Percentiles rank a stretch among this genome's conserved stretches.
These are phyloP conservation scores for Sylvia atricapilla DNA, from an alignment of 2,113 vertebrate genomes.

Conservation along the genomic window DNA sequence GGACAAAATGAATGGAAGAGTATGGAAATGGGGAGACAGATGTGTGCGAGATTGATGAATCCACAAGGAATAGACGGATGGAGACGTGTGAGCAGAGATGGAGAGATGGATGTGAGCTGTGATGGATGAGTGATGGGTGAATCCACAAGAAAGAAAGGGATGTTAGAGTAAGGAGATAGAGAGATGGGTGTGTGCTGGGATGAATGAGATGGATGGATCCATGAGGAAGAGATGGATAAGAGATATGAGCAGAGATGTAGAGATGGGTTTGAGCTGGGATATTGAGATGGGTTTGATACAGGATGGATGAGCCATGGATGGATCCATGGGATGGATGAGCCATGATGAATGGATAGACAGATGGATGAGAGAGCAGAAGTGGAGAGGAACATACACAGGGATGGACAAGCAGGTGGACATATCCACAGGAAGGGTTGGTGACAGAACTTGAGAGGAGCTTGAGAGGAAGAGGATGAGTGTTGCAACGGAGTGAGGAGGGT, in stretches of 20 bases:
- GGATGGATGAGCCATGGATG: background rate
- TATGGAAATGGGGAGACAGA: background rate
- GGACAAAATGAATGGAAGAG: background rate
- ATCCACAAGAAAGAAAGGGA: background rate
- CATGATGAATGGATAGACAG: background rate
- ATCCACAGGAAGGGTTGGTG: background rate
- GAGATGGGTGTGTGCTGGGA: background rate
- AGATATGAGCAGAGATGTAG: background rate
- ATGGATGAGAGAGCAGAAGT: background rate
- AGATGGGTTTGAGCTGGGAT: background rate
- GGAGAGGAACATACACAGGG: background rate
- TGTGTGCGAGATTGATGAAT: background rate
- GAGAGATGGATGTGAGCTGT: background rate
- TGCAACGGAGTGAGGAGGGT: rapidly evolving
- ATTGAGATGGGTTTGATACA: background rate
- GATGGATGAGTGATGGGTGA: background rate
- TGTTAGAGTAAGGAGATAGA: background rate
- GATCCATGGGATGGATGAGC: background rate
- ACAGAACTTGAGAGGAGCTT: rapidly evolving
- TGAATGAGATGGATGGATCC: background rate
- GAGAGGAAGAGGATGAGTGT: background rate
- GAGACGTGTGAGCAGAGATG: background rate
- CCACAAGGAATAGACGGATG: background rate
- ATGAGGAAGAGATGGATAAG: background rate
- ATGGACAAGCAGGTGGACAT: background rate